These are phyloP conservation scores for Bradypus variegatus DNA, from an alignment of 2,797 vertebrate species.

Conservation along the genomic window DNA sequence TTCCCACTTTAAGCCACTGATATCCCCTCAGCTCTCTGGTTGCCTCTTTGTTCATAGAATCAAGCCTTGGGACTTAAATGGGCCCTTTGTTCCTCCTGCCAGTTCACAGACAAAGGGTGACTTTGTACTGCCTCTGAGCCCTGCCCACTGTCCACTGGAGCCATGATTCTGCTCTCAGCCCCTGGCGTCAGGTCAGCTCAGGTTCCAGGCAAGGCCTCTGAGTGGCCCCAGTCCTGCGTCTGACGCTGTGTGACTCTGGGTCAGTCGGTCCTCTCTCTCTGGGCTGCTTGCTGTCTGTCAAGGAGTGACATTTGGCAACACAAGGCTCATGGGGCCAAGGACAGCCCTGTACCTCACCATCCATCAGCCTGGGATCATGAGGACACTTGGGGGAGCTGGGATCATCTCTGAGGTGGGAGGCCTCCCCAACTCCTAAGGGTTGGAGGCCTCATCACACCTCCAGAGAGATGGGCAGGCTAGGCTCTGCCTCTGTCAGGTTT, in stretches of 20 bases:
- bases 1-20: slow-evolving; percentile 11
- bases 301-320: background rate
- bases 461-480: background rate
- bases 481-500: background rate
- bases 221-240: background rate
- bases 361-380: background rate
- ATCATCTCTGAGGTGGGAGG: background rate
- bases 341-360: background rate
- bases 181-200: slow-evolving; percentile 3
- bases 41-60: slow-evolving; percentile 9
- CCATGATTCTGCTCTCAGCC: background rate
- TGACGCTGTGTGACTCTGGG: background rate
- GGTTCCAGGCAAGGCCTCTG: background rate
- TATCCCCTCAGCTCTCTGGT: background rate
- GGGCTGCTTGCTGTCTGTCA: background rate
- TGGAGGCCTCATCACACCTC: background rate
- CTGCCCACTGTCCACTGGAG: slow-evolving; percentile 1
- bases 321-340: background rate
- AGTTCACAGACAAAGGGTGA: slow-evolving; percentile 29
- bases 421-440: background rate
- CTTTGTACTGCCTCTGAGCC: slow-evolving; percentile 34
- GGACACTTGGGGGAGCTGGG: background rate
- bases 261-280: background rate
- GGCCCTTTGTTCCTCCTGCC: slow-evolving; percentile 50
- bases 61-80: background rate